These are phyloP conservation scores for Agrilus planipennis DNA, from an alignment of 1,140 invertebrate genomes.

Conservation along the genomic window DNA sequence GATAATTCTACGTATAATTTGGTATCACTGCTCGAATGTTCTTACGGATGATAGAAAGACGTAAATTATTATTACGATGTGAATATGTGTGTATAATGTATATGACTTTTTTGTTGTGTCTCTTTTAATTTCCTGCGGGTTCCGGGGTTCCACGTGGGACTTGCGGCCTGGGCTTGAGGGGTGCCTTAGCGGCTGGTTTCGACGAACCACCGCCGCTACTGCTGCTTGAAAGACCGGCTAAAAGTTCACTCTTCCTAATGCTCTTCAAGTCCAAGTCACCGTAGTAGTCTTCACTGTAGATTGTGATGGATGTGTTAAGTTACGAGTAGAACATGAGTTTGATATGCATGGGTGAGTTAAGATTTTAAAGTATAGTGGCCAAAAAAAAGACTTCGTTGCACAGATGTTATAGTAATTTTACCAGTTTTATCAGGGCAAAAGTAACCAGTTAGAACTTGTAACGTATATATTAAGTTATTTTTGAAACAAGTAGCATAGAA, in stretches of 20 bases:
- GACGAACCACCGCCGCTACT: conserved; percentile 31
- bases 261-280: conserved; percentile 86
- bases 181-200: conserved; percentile 29
- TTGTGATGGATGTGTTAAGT: too few species aligned
- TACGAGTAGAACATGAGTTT: neutral
- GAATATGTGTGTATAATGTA: conserved; percentile 6
- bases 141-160: conserved; percentile 14
- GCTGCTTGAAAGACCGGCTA: conserved; percentile 60
- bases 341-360: too few species aligned
- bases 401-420: too few species aligned
- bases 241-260: conserved; percentile 82
- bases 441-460: too few species aligned
- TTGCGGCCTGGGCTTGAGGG: conserved; percentile 21
- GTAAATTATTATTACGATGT: neutral
- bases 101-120: neutral
- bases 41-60: neutral
- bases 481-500: too few species aligned
- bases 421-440: too few species aligned
- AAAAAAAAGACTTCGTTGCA: too few species aligned
- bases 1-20: too few species aligned
- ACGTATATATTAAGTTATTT: too few species aligned
- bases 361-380: too few species aligned
- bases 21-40: too few species aligned
- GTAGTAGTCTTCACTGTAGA: conserved; percentile 89
- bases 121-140: conserved; percentile 23